Conservation (phyloP, 2,797 vertebrate species). For the Alfaro cultratus region DNA sequence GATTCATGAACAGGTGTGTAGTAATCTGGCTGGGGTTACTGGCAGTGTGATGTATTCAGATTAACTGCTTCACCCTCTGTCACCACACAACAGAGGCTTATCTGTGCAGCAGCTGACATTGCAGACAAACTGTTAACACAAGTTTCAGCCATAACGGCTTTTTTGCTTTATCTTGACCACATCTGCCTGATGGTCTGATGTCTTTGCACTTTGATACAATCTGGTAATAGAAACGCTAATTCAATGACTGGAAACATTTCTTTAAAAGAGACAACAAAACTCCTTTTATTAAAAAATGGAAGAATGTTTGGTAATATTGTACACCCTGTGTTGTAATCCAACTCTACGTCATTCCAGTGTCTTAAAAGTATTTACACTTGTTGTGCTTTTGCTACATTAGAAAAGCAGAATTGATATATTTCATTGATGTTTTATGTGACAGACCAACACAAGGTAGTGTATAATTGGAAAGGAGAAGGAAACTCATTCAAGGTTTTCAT, state of each 20-base stretch:
- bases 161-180: conserved; percentile 27
- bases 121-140: conserved; percentile 37
- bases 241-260: neutral
- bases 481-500: neutral
- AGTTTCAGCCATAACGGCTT: conserved; percentile 32
- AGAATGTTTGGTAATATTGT: neutral
- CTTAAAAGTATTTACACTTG: neutral
- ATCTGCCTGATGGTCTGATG: conserved; percentile 9
- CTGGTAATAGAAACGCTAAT: conserved; percentile 6
- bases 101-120: conserved; percentile 39
- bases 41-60: conserved; percentile 44
- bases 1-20: conserved; percentile 5
- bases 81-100: conserved; percentile 40
- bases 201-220: conserved; percentile 20
- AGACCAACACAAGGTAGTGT: neutral
- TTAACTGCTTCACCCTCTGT: conserved; percentile 41
- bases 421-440: neutral
- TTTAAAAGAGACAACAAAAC: neutral
- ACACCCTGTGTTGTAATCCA: neutral
- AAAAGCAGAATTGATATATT: neutral
- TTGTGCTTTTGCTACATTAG: neutral
- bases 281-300: neutral
- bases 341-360: neutral
- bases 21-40: conserved; percentile 12
- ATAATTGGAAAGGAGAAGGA: neutral